A percentile compares a stretch with the other conserved stretches of the same genome.
Evolutionary conservation across 1,140 invertebrate species (phyloP).

Genomic region (Neodiprion virginianus): DNA sequence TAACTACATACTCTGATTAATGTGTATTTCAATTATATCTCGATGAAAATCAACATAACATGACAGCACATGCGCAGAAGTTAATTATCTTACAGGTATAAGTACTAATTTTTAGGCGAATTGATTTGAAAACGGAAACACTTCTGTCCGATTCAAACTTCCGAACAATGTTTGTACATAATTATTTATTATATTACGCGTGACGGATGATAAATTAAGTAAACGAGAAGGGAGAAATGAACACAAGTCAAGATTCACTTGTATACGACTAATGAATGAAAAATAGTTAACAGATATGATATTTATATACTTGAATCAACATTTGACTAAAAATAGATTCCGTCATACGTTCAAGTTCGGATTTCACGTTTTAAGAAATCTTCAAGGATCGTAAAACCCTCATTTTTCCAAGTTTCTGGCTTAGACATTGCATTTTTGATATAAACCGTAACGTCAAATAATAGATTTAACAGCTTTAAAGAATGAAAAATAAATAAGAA

Average conservation of each 20-base stretch:
- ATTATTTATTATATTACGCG: not conserved
- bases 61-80: constrained; percentile 1
- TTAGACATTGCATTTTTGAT: not conserved
- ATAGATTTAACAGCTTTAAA: not conserved
- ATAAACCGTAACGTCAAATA: not conserved
- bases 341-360: no score
- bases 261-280: not conserved
- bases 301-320: not conserved
- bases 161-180: no score
- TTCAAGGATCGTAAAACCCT: no score
- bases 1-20: constrained; percentile 20
- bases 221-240: not conserved
- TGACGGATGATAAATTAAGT: not conserved
- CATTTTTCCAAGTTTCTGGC: no score
- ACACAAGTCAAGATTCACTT: not conserved
- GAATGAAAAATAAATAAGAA: constrained; percentile 18
- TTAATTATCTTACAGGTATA: no score
- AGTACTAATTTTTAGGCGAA: not conserved
- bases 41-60: constrained; percentile 21
- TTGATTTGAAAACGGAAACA: not conserved
- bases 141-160: no score
- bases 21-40: constrained; percentile 16
- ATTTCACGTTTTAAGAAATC: no score
- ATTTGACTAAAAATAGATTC: not conserved
- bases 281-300: not conserved